Evolutionary conservation across 2,113 vertebrate genomes (phyloP), one percentile per base, ranked within the genome.

Genomic region (Laterallus jamaicensis): DNA sequence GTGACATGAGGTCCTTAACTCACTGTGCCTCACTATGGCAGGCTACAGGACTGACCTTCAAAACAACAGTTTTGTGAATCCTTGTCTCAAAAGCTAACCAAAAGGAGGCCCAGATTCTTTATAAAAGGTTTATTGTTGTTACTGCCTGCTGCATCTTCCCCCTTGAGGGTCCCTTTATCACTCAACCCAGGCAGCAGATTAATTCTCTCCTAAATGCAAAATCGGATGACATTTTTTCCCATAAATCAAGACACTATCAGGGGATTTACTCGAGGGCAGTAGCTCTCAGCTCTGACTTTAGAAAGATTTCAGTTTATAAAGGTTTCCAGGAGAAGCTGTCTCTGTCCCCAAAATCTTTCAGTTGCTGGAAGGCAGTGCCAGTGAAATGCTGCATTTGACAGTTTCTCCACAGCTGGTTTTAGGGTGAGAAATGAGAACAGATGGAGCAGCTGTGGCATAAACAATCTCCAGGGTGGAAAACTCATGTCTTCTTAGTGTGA

Each of bases 351-450:
- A 15, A n/a, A 70, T 68, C 24, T 80, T 83, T 44, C 22, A 19
- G 6, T 5, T 37, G 58, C 83, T 94, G 55, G 55, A 77, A 82
- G 82, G 59, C n/a, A 87, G 31, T 25, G 47, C 78, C 44, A 39
- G 40, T 31, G 81, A 55, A 94, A 86, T 73, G 67, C 74, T 88
- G 60, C 1, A 1, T 44, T 3, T 58, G 60, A 75, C 64, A 91
- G 20, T 29, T 29, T 3, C 56, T 92, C 66, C 86, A 82, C 74
- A 90, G 87, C 55, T 95, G 93, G 20, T 91, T 92, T 91, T 91
- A 92, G 91, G 87, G 67, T 90, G 74, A 90, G 75, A 92, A 96
- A 93, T 22, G 29, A 60, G 86, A 95, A 69, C 93, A 96, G 93
- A 89, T 87, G 89, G 94, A 92, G 54, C 42, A 92, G 54, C 83